Base-by-base conservation (phyloP, 2,888 invertebrate genomes). In the Dryobota labecula region DNA sequence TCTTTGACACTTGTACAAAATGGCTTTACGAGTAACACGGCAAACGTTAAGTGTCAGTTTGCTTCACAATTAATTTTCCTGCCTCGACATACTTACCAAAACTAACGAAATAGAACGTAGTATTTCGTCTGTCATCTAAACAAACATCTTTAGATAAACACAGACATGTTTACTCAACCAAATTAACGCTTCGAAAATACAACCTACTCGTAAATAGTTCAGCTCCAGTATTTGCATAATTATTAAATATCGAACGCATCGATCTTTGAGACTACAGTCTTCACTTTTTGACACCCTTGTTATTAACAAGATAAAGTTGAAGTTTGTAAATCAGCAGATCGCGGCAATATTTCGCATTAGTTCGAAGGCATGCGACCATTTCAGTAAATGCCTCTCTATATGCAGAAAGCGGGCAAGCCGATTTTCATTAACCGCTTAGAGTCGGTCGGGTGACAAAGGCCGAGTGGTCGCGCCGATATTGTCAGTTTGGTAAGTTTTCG, bases 361-460 rank as follows among this genome's bases (percentile, higher is more conserved):
- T 90, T 90, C 87, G 88, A 90, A 92, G 89, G 90, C 90, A 88
- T 88, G 84, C 84, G 91, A 90, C 89, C 90, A 90, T 93, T 93
- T 91, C 88, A 92, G 89, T 91, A 93, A 94, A 94, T 92, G 90
- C 92, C 93, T 91, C 92, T 94, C 93, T 93, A 92, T 94, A 94
- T 94, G 94, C 94, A 93, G 92, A 93, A 92, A 94, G 90, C 92
- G 90, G 86, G 87, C 87, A 88, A 91, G 89, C 90, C 90, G 93
- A 93, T 94, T 94, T 94, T 94, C 93, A 94, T 94, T 94, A 94
- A 93, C 88, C 88, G 90, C 86, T 90, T 89, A 89, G 86, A 88
- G 86, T 88, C 84, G 82, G 84, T 80, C 80, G 81, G 82, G 83
- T 84, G 88, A 90, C 90, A 91, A 89, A 89, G 89, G 88, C 85